Conservation (phyloP, 2,797 vertebrate species). For the Karalla daura region DNA sequence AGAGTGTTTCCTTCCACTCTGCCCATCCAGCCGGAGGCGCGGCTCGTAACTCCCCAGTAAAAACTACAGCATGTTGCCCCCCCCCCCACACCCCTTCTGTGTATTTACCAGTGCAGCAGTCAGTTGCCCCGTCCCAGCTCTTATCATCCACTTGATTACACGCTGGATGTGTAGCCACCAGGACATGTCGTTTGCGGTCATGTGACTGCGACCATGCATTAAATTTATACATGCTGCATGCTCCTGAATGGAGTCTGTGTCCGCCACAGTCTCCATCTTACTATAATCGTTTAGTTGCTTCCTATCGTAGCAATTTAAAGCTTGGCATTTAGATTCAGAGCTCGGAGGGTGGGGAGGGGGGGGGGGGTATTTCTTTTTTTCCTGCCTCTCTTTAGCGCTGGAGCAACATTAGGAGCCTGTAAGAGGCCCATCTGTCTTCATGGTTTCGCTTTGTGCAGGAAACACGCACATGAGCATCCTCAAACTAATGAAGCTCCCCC, state of each 20-base stretch:
- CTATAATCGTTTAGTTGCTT: background rate
- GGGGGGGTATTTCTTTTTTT: background rate
- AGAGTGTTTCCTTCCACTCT: background rate
- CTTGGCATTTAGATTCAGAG: background rate
- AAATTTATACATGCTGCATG: background rate
- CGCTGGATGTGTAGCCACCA: no score
- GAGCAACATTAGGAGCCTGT: constrained; percentile 5
- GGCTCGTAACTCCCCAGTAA: background rate
- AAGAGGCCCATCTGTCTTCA: constrained; percentile 18
- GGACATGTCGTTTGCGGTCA: no score
- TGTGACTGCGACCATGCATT: no score
- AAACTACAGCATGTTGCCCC: background rate
- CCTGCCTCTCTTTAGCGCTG: background rate
- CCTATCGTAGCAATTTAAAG: no score
- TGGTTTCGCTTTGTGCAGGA: background rate
- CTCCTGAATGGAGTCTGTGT: background rate
- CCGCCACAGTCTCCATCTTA: background rate
- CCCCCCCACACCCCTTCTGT: background rate
- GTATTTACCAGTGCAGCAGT: background rate
- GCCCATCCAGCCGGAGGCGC: background rate
- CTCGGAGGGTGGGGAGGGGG: background rate
- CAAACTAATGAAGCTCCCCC: constrained; percentile 44
- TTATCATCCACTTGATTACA: no score
- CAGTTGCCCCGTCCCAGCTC: no score
- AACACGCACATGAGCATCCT: constrained; percentile 24